A percentile compares a stretch with the other conserved stretches of the same genome.
phyloP scores from a whole-genome alignment of 2,888 invertebrate species.

The Hololepta plana region DNA sequence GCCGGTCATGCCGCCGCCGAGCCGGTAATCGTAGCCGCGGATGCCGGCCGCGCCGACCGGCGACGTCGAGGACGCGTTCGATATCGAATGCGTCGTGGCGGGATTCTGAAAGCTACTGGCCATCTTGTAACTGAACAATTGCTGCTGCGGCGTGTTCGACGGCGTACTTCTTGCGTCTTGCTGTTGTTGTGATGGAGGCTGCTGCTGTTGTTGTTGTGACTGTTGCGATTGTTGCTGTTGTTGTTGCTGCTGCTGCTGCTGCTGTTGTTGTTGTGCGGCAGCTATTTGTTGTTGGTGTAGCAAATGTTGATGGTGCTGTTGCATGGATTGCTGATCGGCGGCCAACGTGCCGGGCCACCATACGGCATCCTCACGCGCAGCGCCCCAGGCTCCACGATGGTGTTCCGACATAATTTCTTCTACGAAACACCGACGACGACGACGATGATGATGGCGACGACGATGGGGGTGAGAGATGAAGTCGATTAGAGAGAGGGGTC shows the following conservation, averaged over 20 bases:
- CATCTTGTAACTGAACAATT: slow-evolving; percentile 74
- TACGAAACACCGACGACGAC: not conserved
- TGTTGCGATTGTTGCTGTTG: slow-evolving; percentile 24
- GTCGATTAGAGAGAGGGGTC: too few species aligned
- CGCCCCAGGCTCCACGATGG: slow-evolving; percentile 45
- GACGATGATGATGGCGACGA: slow-evolving; percentile 3
- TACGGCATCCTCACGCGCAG: slow-evolving; percentile 35
- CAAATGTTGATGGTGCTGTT: slow-evolving; percentile 28
- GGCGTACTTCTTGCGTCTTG: slow-evolving; percentile 36
- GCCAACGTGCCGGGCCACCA: slow-evolving; percentile 39
- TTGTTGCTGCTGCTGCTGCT: slow-evolving; percentile 22
- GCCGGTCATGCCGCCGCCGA: slow-evolving; percentile 36
- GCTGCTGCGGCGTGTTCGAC: slow-evolving; percentile 43
- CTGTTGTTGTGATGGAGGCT: slow-evolving; percentile 26
- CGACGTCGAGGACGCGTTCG: slow-evolving; percentile 40
- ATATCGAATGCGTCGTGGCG: slow-evolving; percentile 45
- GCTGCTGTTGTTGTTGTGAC: slow-evolving; percentile 28
- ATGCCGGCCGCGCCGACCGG: slow-evolving; percentile 34
- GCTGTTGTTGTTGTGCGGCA: slow-evolving; percentile 22
- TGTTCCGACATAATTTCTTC: slow-evolving; percentile 23
- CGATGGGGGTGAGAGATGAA: too few species aligned
- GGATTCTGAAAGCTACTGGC: slow-evolving; percentile 63
- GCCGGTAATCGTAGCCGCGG: slow-evolving; percentile 53
- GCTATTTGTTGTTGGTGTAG: slow-evolving; percentile 27
- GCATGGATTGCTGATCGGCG: slow-evolving; percentile 30